phyloP scores from a whole-genome alignment of 1,140 invertebrate species.

The Aphis craccivora region DNA sequence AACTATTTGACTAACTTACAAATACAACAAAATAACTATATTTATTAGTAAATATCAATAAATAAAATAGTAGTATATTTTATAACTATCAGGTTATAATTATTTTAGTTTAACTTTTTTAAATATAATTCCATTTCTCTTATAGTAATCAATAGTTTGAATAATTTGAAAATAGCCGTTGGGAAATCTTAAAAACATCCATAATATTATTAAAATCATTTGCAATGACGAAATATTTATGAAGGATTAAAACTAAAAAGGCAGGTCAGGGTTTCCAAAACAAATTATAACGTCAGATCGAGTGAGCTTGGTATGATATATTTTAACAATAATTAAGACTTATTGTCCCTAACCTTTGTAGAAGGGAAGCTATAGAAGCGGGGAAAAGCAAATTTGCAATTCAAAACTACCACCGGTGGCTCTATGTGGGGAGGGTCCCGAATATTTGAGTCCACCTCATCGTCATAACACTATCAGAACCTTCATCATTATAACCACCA shows the following conservation, averaged over 20 bases:
- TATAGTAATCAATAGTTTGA: neutral
- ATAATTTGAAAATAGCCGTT: neutral
- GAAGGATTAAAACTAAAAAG: slow-evolving; percentile 25
- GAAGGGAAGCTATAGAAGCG: neutral
- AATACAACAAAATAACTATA: neutral
- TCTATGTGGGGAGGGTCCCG: no score
- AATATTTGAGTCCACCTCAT: neutral
- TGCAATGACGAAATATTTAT: neutral
- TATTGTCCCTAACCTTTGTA: slow-evolving; percentile 28
- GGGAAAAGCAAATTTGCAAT: slow-evolving; percentile 42
- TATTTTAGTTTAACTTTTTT: neutral
- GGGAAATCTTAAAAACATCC: neutral
- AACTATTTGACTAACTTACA: neutral
- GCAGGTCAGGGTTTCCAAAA: neutral
- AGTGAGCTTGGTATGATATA: neutral
- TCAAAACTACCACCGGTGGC: slow-evolving; percentile 18
- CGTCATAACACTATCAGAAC: neutral
- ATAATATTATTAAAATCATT: neutral
- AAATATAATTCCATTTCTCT: no score
- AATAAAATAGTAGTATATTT: neutral
- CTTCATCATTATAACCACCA: no score
- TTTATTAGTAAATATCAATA: neutral
- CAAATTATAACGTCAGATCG: slow-evolving; percentile 44
- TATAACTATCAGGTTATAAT: neutral
- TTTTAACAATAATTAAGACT: slow-evolving; percentile 54